Conservation (phyloP, 2,113 vertebrate genomes). For the Grallaria varia region DNA sequence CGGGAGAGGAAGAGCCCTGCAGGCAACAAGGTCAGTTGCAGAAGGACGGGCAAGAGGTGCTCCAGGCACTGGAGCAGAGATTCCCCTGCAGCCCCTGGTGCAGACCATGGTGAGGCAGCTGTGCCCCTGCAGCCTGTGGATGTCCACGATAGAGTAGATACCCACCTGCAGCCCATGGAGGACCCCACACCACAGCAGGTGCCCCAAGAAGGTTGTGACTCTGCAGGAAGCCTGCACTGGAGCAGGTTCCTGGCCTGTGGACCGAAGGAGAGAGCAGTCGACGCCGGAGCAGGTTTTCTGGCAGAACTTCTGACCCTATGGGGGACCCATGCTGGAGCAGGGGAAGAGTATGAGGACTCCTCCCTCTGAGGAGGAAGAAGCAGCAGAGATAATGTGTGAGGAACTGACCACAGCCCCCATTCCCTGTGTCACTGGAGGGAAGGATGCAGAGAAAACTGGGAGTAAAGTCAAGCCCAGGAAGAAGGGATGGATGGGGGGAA, state of each 20-base stretch:
- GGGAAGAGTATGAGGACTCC: background rate
- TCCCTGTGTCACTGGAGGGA: fast-evolving
- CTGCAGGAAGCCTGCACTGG: background rate
- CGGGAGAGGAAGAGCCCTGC: background rate
- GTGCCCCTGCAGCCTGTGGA: background rate
- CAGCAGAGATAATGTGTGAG: background rate
- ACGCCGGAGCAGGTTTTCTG: background rate
- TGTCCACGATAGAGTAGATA: background rate
- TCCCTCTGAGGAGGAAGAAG: background rate
- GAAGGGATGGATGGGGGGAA: background rate
- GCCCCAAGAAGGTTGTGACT: background rate
- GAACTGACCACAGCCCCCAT: background rate
- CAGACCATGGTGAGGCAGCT: background rate
- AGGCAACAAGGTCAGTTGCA: background rate
- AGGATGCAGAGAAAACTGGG: background rate
- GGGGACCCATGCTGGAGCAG: background rate
- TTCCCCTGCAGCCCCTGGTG: background rate
- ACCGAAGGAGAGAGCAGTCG: background rate
- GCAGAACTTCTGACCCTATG: no score
- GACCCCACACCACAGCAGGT: background rate
- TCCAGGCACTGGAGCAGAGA: background rate
- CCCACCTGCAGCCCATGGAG: background rate
- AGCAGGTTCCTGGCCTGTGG: background rate
- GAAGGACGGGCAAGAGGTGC: background rate
- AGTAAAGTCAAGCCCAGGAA: background rate